A percentile compares a stretch with the other conserved stretches of the same genome.
These are phyloP conservation scores for Amphilophus citrinellus DNA, from an alignment of 2,113 vertebrate species.

Conservation along the genomic window DNA sequence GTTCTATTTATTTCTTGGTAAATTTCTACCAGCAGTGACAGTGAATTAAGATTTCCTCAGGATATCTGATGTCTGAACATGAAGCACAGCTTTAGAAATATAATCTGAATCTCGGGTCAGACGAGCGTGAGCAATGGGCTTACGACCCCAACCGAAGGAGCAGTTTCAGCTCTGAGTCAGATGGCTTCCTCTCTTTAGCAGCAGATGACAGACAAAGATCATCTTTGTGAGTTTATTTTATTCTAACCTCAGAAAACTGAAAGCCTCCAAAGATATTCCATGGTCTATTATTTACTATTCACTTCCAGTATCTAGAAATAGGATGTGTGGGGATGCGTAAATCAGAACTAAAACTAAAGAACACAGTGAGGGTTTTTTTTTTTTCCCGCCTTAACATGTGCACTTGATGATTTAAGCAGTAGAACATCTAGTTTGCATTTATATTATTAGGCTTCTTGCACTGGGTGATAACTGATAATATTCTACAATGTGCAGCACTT, in stretches of 20 bases:
- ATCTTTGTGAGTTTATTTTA: conserved; percentile 35
- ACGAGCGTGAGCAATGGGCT: conserved; percentile 35
- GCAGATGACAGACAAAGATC: conserved; percentile 63
- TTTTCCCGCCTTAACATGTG: not conserved
- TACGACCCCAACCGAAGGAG: conserved; percentile 29
- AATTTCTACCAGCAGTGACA: conserved; percentile 16
- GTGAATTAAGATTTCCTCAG: not conserved
- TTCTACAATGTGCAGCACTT: not conserved
- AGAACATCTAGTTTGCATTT: not conserved
- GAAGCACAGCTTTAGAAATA: conserved; percentile 16
- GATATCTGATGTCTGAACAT: conserved; percentile 25
- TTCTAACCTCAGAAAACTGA: conserved; percentile 41
- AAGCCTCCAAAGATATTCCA: conserved; percentile 21
- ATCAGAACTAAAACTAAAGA: not conserved
- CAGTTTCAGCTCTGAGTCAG: conserved; percentile 45
- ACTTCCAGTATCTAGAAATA: not conserved
- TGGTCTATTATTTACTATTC: conserved; percentile 15
- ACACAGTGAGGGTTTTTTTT: not conserved
- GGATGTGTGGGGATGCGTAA: not conserved
- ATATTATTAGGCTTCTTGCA: not conserved
- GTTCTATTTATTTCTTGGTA: conserved; percentile 2
- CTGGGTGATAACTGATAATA: not conserved
- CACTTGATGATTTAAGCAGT: not conserved
- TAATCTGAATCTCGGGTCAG: conserved; percentile 20
- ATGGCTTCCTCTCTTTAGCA: conserved; percentile 54